Base-by-base conservation (phyloP, 2,888 invertebrate species). In the Odontocolon sp. region DNA sequence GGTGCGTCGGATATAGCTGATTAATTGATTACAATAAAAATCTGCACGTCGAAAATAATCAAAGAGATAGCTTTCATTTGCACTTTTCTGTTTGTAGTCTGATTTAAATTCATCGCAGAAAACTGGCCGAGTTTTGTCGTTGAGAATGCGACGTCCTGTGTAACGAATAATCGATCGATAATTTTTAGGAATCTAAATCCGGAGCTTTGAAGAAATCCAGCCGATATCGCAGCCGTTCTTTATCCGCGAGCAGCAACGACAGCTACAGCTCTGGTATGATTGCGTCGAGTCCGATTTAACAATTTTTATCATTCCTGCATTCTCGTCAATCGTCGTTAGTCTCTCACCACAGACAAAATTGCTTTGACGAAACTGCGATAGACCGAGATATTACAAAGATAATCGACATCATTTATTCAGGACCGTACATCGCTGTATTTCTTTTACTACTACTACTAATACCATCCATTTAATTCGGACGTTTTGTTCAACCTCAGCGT, bases 211-310 rank as follows among this genome's bases (percentile, higher is more conserved):
- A 97, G 92, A 96, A 97, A 90, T 95, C 96, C 11, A 96, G 95
- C 83, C 93, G 97, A 63, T 97, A 98, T 89, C 92, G 97, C 66
- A 97, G 97, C 88, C 94, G 98, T 78, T 98, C 98, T 0, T 92
- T 98, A 21, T 98, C 98, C 8, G 98, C 97, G 2, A 98, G 98
- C 4, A 98, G 98, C 36, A 97, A 97, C 64, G 98, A 98, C 91
- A 98, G 98, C 18, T 98, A 97, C 91, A 98, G 97, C 91, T 98
- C 98, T 82, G 95, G 96, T 96, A 92, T 91, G 91, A 79, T n/a
- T n/a, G n/a, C n/a, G n/a, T n/a, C n/a, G n/a, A n/a, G n/a, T n/a
- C n/a, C 36, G 11, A 67, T 14, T 26, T 6, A 47, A 16, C 28
- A 5, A 28, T 54, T 47, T 54, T 68, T 21, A 8, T 38, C 31